Evolutionary conservation across 2,888 invertebrate genomes (phyloP).

Genomic region (Apantesis nais): DNA sequence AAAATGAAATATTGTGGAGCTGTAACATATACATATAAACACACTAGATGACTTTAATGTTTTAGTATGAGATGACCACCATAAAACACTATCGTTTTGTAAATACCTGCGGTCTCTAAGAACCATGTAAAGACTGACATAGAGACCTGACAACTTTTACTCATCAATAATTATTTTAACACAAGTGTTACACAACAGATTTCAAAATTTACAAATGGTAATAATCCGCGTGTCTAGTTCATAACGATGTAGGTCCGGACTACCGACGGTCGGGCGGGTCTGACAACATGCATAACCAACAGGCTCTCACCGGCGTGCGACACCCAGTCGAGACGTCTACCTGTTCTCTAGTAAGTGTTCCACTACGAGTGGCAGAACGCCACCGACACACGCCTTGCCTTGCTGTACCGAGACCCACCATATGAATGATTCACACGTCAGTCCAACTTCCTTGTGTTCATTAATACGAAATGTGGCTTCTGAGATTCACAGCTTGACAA

Average conservation of each 20-base stretch:
- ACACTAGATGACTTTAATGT: too few relatives aligned
- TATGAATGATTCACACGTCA: slow-evolving; percentile 46
- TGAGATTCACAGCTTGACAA: neutral
- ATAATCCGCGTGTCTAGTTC: neutral
- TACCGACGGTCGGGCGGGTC: too few relatives aligned
- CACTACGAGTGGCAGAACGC: neutral
- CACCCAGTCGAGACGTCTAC: neutral
- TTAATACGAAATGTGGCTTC: slow-evolving; percentile 28
- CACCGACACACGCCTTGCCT: neutral
- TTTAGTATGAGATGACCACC: too few relatives aligned
- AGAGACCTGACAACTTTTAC: too few relatives aligned
- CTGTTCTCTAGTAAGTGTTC: neutral
- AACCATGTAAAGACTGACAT: too few relatives aligned
- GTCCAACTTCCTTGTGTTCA: slow-evolving; percentile 28
- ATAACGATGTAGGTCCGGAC: neutral
- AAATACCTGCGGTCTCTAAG: too few relatives aligned
- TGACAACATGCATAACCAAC: slow-evolving; percentile 2
- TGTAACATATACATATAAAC: too few relatives aligned
- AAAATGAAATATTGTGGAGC: too few relatives aligned
- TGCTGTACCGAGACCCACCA: slow-evolving; percentile 12
- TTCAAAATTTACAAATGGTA: neutral
- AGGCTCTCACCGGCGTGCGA: neutral
- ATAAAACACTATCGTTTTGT: too few relatives aligned
- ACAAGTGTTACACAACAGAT: too few relatives aligned
- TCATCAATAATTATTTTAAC: too few relatives aligned